Base-by-base conservation (phyloP, 2,797 vertebrate genomes). In the Gambusia yucatana region DNA sequence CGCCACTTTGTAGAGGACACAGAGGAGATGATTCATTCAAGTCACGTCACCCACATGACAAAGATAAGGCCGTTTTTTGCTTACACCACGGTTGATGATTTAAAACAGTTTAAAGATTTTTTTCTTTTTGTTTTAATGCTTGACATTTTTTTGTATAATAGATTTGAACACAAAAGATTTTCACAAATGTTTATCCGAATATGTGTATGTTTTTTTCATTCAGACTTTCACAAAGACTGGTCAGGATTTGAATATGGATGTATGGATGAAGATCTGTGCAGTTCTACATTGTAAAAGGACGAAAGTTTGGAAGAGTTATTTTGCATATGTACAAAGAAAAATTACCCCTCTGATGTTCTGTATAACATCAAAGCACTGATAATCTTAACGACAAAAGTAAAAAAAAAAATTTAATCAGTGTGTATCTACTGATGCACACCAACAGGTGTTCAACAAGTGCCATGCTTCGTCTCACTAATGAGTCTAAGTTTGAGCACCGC, bases 1-100 rank as follows among this genome's bases (percentile, higher is more conserved):
- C 78, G 86, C 44, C 22, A 43, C 39, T 25, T 43, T 59, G 76
- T 92, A 91, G 28, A 95, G 91, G 86, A 92, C 89, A 89, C 90
- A 79, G 81, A 61, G 80, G 89, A 86, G 91, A 91, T 93, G 92
- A 93, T 91, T 91, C 93, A 81, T 93, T 95, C 82, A 94, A 93
- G 96, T 88, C 92, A 87, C 71, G 73, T 92, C 70, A 74, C 87
- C 41, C 13, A 25, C 72, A 75, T 84, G 48, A 57, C 82, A 76
- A 77, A 43, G 41, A 47, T 70, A 80, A 13, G 61, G 61, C 70
- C 33, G 75, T 55, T 72, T 78, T 79, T 55, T 76, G 14, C 9
- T 20, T 6, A 30, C 43, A 69, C 52, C 65, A 72, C 57, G 67
- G 41, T 43, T 71, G 14, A 88, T 30, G 28, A 9, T 67, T 72